Evolutionary conservation across 2,797 vertebrate species (phyloP).

Genomic region (Distichodus sexfasciatus): DNA sequence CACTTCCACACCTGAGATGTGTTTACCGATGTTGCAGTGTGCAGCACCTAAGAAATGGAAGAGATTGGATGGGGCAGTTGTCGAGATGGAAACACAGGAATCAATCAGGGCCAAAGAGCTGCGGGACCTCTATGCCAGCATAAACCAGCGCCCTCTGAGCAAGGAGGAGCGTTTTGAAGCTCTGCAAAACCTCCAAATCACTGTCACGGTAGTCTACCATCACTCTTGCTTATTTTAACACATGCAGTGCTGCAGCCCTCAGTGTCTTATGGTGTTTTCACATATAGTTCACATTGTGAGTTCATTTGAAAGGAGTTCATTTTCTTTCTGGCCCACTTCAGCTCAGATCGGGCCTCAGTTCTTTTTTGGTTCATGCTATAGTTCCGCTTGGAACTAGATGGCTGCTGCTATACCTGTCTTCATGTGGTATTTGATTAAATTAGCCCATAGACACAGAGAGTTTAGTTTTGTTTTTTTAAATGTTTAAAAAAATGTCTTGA

Average conservation of each 20-base stretch:
- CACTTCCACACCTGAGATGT: neutral
- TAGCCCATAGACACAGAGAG: too few species aligned
- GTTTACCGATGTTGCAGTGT: slow-evolving; percentile 67
- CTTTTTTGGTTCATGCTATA: too few species aligned
- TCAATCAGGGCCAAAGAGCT: slow-evolving; percentile 83
- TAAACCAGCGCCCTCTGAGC: slow-evolving; percentile 61
- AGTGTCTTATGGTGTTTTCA: too few species aligned
- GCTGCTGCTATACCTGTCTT: too few species aligned
- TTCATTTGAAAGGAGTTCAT: too few species aligned
- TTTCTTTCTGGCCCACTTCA: too few species aligned
- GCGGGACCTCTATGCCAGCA: slow-evolving; percentile 77
- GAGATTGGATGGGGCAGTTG: slow-evolving; percentile 71
- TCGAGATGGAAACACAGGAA: slow-evolving; percentile 81
- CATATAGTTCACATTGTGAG: too few species aligned
- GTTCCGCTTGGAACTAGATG: too few species aligned
- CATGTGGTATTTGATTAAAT: too few species aligned
- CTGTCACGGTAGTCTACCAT: slow-evolving; percentile 74
- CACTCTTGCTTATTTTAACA: neutral
- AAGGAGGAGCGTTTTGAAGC: slow-evolving; percentile 75
- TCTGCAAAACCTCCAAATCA: slow-evolving; percentile 80
- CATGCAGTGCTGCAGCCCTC: neutral
- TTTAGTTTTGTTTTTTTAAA: too few species aligned
- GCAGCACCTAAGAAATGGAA: slow-evolving; percentile 81
- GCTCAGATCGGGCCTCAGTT: too few species aligned
- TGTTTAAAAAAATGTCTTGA: too few species aligned